These are phyloP conservation scores for Leucoptera coffeella DNA, from an alignment of 2,888 invertebrate species.

Conservation along the genomic window DNA sequence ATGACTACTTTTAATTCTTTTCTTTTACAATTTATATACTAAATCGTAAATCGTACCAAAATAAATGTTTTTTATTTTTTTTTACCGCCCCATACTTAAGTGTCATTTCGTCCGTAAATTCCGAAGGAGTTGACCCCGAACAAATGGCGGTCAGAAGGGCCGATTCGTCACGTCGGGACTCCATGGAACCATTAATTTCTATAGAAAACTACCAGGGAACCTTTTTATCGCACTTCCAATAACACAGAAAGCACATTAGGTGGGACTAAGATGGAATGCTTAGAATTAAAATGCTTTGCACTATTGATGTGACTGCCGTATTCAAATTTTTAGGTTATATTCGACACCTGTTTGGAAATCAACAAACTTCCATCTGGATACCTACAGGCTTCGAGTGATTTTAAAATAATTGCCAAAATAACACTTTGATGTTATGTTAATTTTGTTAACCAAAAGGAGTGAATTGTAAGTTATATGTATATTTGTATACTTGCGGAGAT, in stretches of 20 bases:
- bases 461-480: no score
- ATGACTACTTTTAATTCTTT: no score
- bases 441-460: no score
- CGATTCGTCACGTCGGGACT: conserved; percentile 40
- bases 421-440: no score
- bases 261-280: conserved; percentile 4
- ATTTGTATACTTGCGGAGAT: no score
- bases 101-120: conserved; percentile 2
- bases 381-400: no score
- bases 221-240: conserved; percentile 38
- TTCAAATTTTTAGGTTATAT: no score
- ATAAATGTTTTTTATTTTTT: not conserved
- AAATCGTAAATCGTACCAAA: not conserved
- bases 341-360: no score
- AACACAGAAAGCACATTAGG: conserved; percentile 49
- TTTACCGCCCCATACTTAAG: not conserved
- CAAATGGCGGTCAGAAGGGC: conserved; percentile 1
- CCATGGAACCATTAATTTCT: conserved; percentile 44
- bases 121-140: conserved; percentile 5
- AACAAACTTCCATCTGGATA: no score
- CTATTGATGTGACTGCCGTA: no score
- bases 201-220: conserved; percentile 32
- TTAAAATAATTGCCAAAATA: no score
- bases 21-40: no score
- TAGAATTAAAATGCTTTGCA: not conserved